These are phyloP conservation scores for Nyctibius bracteatus DNA, from an alignment of 2,113 vertebrate genomes.

Conservation along the genomic window DNA sequence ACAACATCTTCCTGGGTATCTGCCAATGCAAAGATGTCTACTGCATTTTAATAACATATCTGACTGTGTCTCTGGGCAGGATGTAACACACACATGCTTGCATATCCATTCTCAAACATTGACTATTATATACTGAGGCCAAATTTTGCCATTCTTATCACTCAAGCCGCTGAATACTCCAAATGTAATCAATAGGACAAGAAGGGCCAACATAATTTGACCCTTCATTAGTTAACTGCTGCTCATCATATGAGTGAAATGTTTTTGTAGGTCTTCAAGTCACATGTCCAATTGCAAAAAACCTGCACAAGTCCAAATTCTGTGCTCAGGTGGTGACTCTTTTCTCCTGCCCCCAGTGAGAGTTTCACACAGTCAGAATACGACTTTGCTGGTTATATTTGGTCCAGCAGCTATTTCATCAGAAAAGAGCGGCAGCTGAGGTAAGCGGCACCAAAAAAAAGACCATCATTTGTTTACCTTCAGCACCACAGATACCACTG, in stretches of 20 bases:
- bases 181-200: neutral
- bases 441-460: neutral
- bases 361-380: neutral
- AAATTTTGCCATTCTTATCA: neutral
- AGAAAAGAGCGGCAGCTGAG: neutral
- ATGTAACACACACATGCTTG: fast-evolving
- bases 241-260: fast-evolving
- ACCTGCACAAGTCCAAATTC: neutral
- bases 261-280: neutral
- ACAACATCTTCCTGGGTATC: neutral
- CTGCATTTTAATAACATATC: neutral
- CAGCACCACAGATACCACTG: constrained; percentile 8
- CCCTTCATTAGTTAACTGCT: neutral
- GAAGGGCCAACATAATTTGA: neutral
- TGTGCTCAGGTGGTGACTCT: neutral
- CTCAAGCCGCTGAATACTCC: neutral
- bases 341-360: neutral
- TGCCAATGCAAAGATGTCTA: neutral
- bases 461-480: neutral
- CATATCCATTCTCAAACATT: neutral
- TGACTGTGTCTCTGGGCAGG: neutral
- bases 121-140: neutral
- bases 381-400: neutral
- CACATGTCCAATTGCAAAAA: neutral
- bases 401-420: neutral